Evolutionary conservation across 2,797 vertebrate species (phyloP).

Genomic region (Podarcis siculus): DNA sequence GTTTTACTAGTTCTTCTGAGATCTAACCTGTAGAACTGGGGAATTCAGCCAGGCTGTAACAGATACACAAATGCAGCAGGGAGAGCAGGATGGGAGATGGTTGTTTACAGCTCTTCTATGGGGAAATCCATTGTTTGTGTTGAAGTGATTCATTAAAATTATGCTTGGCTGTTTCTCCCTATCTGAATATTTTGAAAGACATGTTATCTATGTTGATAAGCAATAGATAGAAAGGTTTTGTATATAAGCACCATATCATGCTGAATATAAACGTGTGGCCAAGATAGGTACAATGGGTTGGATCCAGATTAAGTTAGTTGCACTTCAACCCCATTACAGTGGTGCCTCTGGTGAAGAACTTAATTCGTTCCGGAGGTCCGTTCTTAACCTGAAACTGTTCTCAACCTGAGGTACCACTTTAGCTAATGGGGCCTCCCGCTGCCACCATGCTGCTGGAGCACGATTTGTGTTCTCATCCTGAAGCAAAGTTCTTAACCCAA

Average conservation of each 20-base stretch:
- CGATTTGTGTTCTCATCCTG: no score
- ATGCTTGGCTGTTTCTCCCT: not conserved
- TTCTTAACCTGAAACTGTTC: no score
- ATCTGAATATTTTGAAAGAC: not conserved
- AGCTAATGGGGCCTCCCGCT: no score
- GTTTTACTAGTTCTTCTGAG: not conserved
- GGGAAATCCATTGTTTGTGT: not conserved
- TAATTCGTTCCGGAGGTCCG: no score
- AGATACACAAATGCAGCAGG: not conserved
- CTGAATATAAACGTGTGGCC: not conserved
- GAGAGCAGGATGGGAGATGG: not conserved
- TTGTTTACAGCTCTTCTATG: not conserved
- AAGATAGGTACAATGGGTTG: no score
- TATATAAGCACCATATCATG: not conserved
- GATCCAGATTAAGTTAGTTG: no score
- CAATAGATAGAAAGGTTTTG: not conserved
- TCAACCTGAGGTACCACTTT: no score
- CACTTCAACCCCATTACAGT: no score
- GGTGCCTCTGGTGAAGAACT: no score
- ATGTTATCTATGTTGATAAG: not conserved
- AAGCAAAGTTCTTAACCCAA: no score
- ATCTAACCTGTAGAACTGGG: not conserved
- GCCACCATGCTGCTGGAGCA: no score
- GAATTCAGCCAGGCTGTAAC: not conserved
- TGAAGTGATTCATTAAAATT: not conserved